Evolutionary conservation across 2,888 invertebrate species (phyloP).

Genomic region (Spilarctia lutea): DNA sequence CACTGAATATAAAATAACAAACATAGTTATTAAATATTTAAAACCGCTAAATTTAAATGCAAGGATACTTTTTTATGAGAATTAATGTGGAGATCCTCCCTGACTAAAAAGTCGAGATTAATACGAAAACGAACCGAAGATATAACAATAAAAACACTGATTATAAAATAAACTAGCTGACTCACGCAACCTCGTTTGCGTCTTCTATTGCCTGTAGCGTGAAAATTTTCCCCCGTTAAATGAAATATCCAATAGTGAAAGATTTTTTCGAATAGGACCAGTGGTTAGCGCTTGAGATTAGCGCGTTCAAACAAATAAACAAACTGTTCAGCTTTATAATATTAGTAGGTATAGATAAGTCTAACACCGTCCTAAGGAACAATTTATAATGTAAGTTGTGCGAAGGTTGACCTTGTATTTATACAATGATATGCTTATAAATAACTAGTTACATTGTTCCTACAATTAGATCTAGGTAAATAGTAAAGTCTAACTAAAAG

Average conservation of each 20-base stretch:
- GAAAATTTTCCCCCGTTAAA: no score
- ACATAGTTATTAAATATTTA: background rate
- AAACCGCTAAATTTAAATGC: background rate
- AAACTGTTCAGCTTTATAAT: no score
- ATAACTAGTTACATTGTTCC: background rate
- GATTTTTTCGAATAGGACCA: no score
- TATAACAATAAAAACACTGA: background rate
- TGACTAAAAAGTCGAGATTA: background rate
- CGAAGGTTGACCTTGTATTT: conserved; percentile 5
- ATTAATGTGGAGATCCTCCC: background rate
- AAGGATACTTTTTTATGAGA: background rate
- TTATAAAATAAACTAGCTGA: no score
- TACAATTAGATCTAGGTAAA: conserved; percentile 1
- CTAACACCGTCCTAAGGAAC: background rate
- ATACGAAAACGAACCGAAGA: background rate
- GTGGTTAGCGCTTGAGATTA: no score
- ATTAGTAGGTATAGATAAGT: no score
- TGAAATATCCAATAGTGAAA: no score
- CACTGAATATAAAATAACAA: no score
- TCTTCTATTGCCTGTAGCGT: no score
- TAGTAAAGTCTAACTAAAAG: background rate
- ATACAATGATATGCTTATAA: background rate
- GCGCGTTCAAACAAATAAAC: no score
- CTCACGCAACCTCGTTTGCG: no score
- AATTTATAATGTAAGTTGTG: background rate